Evolutionary conservation across 2,113 vertebrate genomes (phyloP).

Genomic region (Daboia siamensis): DNA sequence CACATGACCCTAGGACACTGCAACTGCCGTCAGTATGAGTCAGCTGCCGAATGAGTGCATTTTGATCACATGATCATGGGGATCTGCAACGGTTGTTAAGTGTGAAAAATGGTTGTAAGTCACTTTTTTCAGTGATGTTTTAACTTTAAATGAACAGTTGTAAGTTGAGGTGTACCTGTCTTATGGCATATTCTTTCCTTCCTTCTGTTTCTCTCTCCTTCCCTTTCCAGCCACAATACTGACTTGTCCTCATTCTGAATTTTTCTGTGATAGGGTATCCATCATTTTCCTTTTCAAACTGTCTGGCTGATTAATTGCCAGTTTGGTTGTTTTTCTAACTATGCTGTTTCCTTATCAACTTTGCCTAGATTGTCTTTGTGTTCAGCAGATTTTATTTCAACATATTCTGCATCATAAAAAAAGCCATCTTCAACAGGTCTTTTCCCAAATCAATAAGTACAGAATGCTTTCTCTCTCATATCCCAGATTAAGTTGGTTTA

Average conservation of each 20-base stretch:
- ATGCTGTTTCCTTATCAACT: background rate
- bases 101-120: too few species aligned
- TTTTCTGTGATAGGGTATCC: conserved; percentile 12
- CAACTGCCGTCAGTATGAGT: too few species aligned
- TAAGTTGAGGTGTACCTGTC: background rate
- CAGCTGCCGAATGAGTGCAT: too few species aligned
- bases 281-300: background rate
- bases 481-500: background rate
- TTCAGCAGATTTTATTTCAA: background rate
- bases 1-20: too few species aligned
- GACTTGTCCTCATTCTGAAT: background rate
- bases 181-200: background rate
- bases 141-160: too few species aligned
- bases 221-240: background rate
- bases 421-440: background rate
- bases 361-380: background rate
- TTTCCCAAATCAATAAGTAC: background rate
- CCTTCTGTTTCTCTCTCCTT: background rate
- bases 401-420: background rate
- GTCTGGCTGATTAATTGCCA: background rate
- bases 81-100: too few species aligned
- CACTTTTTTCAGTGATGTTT: too few species aligned
- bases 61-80: too few species aligned
- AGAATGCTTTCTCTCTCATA: background rate
- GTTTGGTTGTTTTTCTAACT: background rate